Evolutionary conservation across 2,888 invertebrate species (phyloP), one percentile per base, ranked within the genome.

Genomic region (Gibbula magus): DNA sequence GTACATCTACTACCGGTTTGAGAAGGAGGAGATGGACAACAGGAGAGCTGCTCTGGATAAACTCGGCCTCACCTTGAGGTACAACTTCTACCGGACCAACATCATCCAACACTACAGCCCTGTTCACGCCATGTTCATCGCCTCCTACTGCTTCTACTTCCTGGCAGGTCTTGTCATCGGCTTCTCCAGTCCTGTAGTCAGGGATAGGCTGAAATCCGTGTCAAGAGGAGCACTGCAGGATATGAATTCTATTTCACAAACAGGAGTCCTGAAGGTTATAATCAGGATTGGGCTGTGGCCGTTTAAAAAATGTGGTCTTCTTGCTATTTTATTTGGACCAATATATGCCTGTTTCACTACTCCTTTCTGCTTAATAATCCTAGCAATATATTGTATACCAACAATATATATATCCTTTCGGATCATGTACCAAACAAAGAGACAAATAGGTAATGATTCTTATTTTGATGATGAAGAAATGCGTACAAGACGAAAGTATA

Each of bases 101-200:
- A 82, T 91, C 20, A 84, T 91, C 39, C 91, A 91, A 80, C 91
- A 89, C 81, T 82, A 91, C 10, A 83, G 89, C 0, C 92, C 92
- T 1, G 86, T 87, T 0, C 91, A 91, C 81, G 86, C 87, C 1
- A 51, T 92, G 3, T 92, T 91, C 81, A 85, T 91, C 10, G 83
- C 87, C 8, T 88, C 90, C 2, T 92, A 91, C 82, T 77, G 86
- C 18, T 82, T 90, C 74, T 92, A 92, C 79, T 86, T 90, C 76
- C 29, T 89, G 0, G 83, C 88, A 1, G 90, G 90, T 5, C 29
- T 89, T 3, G 81, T 89, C 22, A 83, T 91, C 10, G 90, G 88
- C 4, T 88, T 89, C 77, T 82, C 89, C 7, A 84, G 84, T n/a
- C 81, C 84, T 13, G 29, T 74, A 0, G 83, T 87, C 25, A 86